phyloP scores from a whole-genome alignment of 2,797 vertebrate genomes.

The Bovichtus diacanthus region DNA sequence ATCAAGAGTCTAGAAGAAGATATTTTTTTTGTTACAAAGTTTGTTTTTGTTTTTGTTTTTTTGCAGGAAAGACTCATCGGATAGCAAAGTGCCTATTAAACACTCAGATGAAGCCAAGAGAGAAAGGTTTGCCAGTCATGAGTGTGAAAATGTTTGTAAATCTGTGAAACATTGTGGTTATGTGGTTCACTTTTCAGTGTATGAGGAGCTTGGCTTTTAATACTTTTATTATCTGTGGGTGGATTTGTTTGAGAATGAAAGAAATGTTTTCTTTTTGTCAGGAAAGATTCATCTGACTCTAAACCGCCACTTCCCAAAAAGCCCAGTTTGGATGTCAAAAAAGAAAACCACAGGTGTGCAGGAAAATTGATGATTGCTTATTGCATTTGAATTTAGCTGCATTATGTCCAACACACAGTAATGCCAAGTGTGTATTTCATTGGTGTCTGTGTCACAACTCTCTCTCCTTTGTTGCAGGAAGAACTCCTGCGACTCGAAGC shows the following conservation, averaged over 20 bases:
- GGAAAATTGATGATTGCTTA: background rate
- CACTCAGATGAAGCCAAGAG: constrained; percentile 77
- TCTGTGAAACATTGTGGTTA: constrained; percentile 1
- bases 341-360: constrained; percentile 84
- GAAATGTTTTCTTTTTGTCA: constrained; percentile 70
- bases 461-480: constrained; percentile 72
- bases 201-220: background rate
- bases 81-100: constrained; percentile 80
- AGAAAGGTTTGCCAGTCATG: constrained; percentile 80
- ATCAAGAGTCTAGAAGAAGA: background rate
- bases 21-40: constrained; percentile 22
- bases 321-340: constrained; percentile 75
- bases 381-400: background rate
- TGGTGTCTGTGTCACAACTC: background rate
- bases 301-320: constrained; percentile 69
- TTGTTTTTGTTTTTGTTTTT: constrained; percentile 63
- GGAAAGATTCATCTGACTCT: constrained; percentile 81
- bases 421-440: background rate
- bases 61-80: constrained; percentile 82
- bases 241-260: constrained; percentile 30
- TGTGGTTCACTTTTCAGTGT: constrained; percentile 6
- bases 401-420: background rate
- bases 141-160: constrained; percentile 30
- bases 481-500: constrained; percentile 80
- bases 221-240: background rate